A percentile compares a stretch with the other conserved stretches of the same genome.
phyloP scores from a whole-genome alignment of 2,888 invertebrate genomes.

The Dicyrtoma fusca region DNA sequence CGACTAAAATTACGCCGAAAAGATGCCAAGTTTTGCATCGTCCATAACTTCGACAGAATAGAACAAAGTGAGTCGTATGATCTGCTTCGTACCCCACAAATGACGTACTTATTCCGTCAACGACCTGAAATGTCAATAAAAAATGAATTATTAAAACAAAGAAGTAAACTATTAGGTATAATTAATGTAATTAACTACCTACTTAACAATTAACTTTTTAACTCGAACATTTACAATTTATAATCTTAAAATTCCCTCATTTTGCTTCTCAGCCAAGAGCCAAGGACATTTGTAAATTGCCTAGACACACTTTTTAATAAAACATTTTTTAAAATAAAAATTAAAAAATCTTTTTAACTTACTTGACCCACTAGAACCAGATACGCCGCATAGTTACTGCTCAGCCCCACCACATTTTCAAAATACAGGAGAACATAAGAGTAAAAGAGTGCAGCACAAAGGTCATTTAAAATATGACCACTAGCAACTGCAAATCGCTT shows the following conservation, averaged over 20 bases:
- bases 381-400: slow-evolving; percentile 63
- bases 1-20: slow-evolving; percentile 76
- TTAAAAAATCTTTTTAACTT: slow-evolving; percentile 25
- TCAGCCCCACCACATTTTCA: slow-evolving; percentile 65
- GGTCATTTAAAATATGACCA: slow-evolving; percentile 88
- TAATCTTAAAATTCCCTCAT: too few relatives aligned
- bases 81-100: slow-evolving; percentile 82
- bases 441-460: slow-evolving; percentile 94
- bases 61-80: slow-evolving; percentile 68
- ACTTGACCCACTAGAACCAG: slow-evolving; percentile 75
- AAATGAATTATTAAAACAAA: slow-evolving; percentile 3
- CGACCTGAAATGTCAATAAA: slow-evolving; percentile 70
- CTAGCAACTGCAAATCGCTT: slow-evolving; percentile 23
- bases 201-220: neutral
- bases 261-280: too few relatives aligned
- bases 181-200: neutral
- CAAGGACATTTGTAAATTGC: too few relatives aligned
- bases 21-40: slow-evolving; percentile 88
- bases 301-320: neutral
- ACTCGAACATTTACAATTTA: too few relatives aligned
- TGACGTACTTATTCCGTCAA: slow-evolving; percentile 84
- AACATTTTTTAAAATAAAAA: neutral
- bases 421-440: slow-evolving; percentile 86
- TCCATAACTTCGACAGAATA: slow-evolving; percentile 70
- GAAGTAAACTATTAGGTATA: neutral